Evolutionary conservation across 2,113 vertebrate species (phyloP), one percentile per base, ranked within the genome.

Genomic region (Phainopepla nitens): DNA sequence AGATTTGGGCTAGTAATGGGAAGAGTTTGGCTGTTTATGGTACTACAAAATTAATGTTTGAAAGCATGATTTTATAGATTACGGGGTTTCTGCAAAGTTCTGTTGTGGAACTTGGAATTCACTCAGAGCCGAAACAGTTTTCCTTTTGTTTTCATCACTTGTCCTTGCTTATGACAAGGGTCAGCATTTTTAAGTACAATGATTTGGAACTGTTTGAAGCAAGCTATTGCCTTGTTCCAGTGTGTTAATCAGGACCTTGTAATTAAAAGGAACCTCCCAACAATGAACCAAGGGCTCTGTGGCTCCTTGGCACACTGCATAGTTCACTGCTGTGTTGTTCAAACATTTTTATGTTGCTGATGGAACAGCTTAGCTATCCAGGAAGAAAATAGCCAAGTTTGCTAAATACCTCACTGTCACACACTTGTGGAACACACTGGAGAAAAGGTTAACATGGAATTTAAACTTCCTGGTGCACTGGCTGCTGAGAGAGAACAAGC

Each of bases 171-270:
- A 72, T 79, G 45, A 42, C 53, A 77, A 81, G 44, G 71, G 90
- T 90, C 85, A 86, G 53, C 44, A 75, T 87, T 89, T 93, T 70
- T 70, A 88, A 86, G 45, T 51, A 76, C 72, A 76, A 22, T 71
- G 58, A 92, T 82, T 82, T 87, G 64, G 57, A 93, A 90, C 78
- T 58, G 51, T 72, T 87, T 82, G 85, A 93, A 96, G 66, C 71
- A 90, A 91, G 91, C 33, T 51, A 36, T 54, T 87, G 54, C 81
- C 57, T 90, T 82, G 66, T 93, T 96, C 70, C 91, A 89, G 64
- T 58, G 93, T 88, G 69, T 95, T 95, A 96, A 94, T 87, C 72
- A 77, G 86, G 79, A 90, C 83, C 71, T 80, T 76, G 70, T 91
- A 95, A 94, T 81, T 83, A 96, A 80, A 94, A 92, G 47, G 89